These are phyloP conservation scores for Boulengeromyrus knoepffleri DNA, from an alignment of 2,113 vertebrate genomes.

Conservation along the genomic window DNA sequence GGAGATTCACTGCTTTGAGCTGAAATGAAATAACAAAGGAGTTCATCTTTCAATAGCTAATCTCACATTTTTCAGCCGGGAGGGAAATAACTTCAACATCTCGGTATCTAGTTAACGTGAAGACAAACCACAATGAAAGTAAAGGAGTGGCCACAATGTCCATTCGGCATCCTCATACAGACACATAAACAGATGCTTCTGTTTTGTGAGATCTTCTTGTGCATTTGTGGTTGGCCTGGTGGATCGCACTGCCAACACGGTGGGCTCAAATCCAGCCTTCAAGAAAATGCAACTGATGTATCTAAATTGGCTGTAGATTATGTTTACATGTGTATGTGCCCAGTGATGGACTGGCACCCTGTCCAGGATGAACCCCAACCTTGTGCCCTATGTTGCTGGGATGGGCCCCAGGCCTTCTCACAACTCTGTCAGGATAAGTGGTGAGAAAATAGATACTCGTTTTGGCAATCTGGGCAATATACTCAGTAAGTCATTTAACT, in stretches of 20 bases:
- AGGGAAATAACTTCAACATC: not conserved
- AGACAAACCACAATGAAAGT: not conserved
- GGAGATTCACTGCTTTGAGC: conserved; percentile 56
- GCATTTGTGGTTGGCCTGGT: not conserved
- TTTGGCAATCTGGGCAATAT: not conserved
- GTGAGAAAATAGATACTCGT: not conserved
- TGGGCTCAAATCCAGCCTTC: not conserved
- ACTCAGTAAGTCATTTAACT: not conserved
- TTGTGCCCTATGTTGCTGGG: not conserved
- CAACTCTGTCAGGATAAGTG: not conserved
- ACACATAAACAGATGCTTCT: not conserved
- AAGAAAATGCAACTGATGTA: not conserved
- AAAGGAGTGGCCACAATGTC: not conserved
- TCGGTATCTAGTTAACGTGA: not conserved
- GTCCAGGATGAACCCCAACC: not conserved
- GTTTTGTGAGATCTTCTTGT: not conserved
- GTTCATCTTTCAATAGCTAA: not conserved
- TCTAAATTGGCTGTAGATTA: not conserved
- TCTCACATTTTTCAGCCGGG: not conserved
- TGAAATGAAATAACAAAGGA: conserved; percentile 28
- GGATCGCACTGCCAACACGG: not conserved
- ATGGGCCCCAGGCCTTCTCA: not conserved
- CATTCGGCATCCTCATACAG: not conserved
- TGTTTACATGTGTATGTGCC: not conserved
- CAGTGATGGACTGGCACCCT: not conserved